Evolutionary conservation across 64 coral and sea anemone genomes (phyloP).

Genomic region (Stylophora pistillata): DNA sequence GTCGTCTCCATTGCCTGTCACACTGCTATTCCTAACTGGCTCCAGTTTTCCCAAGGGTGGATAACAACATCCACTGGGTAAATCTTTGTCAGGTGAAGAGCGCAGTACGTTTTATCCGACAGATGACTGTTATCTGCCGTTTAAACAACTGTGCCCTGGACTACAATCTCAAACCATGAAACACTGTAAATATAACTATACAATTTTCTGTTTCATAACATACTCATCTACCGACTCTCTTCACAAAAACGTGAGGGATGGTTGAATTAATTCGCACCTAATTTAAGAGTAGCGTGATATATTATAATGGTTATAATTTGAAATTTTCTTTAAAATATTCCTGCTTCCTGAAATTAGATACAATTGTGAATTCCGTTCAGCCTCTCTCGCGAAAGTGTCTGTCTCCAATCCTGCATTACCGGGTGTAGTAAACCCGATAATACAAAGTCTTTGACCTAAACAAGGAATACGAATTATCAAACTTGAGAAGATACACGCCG

Average conservation of each 20-base stretch:
- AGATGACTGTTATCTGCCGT: no score
- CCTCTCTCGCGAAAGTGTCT: neutral
- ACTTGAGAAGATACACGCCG: constrained; percentile 96
- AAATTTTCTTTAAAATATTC: neutral
- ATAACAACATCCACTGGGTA: no score
- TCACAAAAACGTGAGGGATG: neutral
- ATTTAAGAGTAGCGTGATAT: neutral
- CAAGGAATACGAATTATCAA: constrained; percentile 98
- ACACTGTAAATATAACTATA: neutral
- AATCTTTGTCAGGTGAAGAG: no score
- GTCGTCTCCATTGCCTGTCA: no score
- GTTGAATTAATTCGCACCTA: neutral
- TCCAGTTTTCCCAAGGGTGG: no score
- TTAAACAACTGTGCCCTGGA: no score
- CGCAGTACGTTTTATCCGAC: no score
- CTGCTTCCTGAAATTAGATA: no score
- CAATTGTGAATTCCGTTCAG: neutral
- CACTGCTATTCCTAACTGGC: no score
- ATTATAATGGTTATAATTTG: neutral
- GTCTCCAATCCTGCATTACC: constrained; percentile 37
- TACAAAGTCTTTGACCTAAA: constrained; percentile 99
- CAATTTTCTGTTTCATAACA: neutral
- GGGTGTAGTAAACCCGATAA: constrained; percentile 98
- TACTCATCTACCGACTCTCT: neutral
- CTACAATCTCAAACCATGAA: no score